phyloP scores from a whole-genome alignment of 1,140 invertebrate species.

The Bilobella aurantiaca region DNA sequence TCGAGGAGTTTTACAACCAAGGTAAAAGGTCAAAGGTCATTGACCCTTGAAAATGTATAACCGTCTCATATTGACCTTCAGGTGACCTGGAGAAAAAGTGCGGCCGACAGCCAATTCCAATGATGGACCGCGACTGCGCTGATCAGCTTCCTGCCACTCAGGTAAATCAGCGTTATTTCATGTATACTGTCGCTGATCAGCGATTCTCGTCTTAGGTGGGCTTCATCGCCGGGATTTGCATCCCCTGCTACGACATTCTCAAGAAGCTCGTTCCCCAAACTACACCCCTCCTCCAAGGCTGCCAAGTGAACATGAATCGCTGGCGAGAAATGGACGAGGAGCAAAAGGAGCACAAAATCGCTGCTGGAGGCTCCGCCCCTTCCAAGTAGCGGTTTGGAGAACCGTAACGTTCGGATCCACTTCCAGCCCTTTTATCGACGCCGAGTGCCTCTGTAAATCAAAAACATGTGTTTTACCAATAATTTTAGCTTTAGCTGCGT shows the following conservation, averaged over 20 bases:
- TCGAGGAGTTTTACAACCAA: conserved; percentile 75
- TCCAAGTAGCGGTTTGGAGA: too few relatives aligned
- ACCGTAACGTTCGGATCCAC: too few relatives aligned
- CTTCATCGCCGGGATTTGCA: conserved; percentile 64
- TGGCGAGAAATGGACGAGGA: background rate
- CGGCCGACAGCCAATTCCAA: conserved; percentile 60
- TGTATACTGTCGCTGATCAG: background rate
- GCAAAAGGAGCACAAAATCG: background rate
- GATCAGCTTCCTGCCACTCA: conserved; percentile 62
- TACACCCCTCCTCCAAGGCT: conserved; percentile 56
- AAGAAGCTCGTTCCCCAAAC: conserved; percentile 57
- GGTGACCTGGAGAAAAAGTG: conserved; percentile 56
- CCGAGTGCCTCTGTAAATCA: too few relatives aligned
- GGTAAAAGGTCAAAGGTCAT: conserved; percentile 34
- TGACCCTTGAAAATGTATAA: background rate
- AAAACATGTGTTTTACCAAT: too few relatives aligned
- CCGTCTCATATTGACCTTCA: background rate
- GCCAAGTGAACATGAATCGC: conserved; percentile 45
- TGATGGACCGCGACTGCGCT: conserved; percentile 67
- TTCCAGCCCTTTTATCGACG: too few relatives aligned
- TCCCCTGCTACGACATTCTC: conserved; percentile 67
- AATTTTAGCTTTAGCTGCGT: too few relatives aligned
- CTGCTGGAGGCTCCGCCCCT: too few relatives aligned
- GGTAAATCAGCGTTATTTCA: conserved; percentile 40
- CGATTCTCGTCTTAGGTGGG: conserved; percentile 49